Base-by-base conservation (phyloP, 2,797 vertebrate species). In the Lacerta viridis region DNA sequence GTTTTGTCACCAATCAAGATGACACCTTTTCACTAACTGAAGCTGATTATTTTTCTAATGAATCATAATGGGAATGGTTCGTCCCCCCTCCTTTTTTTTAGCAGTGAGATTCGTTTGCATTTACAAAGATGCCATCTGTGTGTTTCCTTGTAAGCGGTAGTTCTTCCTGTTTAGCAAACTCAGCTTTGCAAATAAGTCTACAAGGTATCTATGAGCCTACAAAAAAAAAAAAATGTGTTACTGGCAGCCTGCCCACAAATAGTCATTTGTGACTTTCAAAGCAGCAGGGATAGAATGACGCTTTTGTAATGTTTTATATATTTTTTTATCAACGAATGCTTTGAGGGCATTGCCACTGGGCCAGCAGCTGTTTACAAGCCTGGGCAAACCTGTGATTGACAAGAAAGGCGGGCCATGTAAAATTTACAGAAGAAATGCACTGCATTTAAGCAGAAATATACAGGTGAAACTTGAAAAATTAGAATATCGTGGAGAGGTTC, bases 151-250 rank as follows among this genome's bases (percentile, higher is more conserved):
- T 61, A 61, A 61, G 50, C 29, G n/a, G 20, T 43, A n/a, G 41
- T 61, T 27, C 71, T 76, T 75, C 86, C 71, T 46, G 86, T 75
- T 55, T 75, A 74, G 55, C 39, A 33, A 66, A 46, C 11, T 4
- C 55, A 82, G 71, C 80, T 76, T 87, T 75, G 50, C 69, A 82
- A 82, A 82, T 43, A 46, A 81, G 41, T 23, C 71, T 13, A 9
- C 41, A 87, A 76, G n/a, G 7, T 74, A 27, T 33, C 1, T 20
- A 46, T 43, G 17, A 76, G 59, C 71, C 79, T 15, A 36, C 69
- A 66, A 87, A 55, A 43, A 43, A 55, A 55, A 74, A 50, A 11
- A 74, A 87, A 76, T 46, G 43, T 43, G 36, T n/a, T 41, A 39
- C 25, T 29, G 71, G 33, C 71, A 29, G 55, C 69, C 41, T 66